Evolutionary conservation across 2,797 vertebrate genomes (phyloP), one percentile per base, ranked within the genome.

Genomic region (Mus minutoides): DNA sequence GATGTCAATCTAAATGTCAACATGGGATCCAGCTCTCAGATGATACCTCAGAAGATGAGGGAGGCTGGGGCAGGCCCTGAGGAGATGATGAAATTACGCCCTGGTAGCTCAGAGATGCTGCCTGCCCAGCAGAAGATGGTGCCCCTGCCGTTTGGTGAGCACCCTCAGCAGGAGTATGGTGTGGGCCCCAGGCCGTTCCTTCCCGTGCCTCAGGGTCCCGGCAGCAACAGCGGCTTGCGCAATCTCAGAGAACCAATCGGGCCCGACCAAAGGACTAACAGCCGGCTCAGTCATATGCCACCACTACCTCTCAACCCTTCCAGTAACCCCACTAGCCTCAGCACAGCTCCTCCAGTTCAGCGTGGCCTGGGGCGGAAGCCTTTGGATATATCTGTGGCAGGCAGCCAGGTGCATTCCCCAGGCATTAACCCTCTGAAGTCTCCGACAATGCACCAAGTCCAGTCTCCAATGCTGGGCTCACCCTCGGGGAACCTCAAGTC

Each of bases 401-500:
- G 99, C 54, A 98, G 99, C 93, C 99, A 99, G 92, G 99, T 99
- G 97, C 99, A 99, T 98, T 99, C 99, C 37, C 99, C 99, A 34
- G 99, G 99, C 94, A 99, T 99, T 95, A 99, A 99, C 98, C 99
- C 99, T 29, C 98, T 99, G 4, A 99, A 99, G 96, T 99, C 99
- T 19, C 99, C 99, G 91, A 99, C 99, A 0, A 98, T 99, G 98
- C 99, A 99, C 98, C 99, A 99, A 98, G 99, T 99, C 94, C 99
- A 99, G 98, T 99, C 99, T 40, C 99, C 99, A 3, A 99, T 99
- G 99, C 99, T 99, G 99, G 99, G 99, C 94, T 99, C 99, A 40
- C 99, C 99, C 76, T 99, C 99, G 21, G 99, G 99, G 97, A 99
- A 99, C 98, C 99, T 99, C 96, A 99, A 99, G 98, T 99, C 99